These are phyloP conservation scores for Agrochola lota DNA, from an alignment of 2,888 invertebrate genomes.

Conservation along the genomic window DNA sequence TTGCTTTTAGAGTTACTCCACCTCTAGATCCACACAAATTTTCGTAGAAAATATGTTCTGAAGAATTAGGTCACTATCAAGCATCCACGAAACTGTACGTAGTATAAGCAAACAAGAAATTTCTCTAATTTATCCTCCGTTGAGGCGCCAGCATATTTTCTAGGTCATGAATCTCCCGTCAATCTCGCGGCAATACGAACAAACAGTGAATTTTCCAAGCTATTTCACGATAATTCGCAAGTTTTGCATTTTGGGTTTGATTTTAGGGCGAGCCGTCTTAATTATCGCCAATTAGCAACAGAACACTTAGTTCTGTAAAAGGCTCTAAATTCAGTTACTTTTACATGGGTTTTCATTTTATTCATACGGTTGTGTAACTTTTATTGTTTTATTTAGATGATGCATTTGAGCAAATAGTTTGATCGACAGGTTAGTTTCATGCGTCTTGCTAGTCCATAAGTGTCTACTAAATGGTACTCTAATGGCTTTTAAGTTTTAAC, in stretches of 20 bases:
- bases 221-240: constrained; percentile 25
- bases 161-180: constrained; percentile 55
- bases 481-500: background rate
- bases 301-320: too few species aligned
- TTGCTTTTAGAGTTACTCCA: background rate
- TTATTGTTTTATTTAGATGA: background rate
- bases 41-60: background rate
- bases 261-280: too few species aligned
- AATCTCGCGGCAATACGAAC: constrained; percentile 35
- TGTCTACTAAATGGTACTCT: too few species aligned
- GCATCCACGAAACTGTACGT: background rate
- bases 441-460: background rate
- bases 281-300: too few species aligned
- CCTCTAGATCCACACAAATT: background rate
- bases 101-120: constrained; percentile 16
- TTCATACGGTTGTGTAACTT: too few species aligned
- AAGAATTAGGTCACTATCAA: constrained; percentile 6
- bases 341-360: too few species aligned
- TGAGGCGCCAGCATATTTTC: constrained; percentile 46
- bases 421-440: too few species aligned
- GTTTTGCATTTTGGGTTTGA: constrained; percentile 34
- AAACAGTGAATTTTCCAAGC: constrained; percentile 50
- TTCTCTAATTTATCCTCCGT: constrained; percentile 21
- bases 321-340: too few species aligned
- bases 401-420: too few species aligned